Conservation (phyloP, 2,797 vertebrate genomes). For the Chiropotes sagulatus region DNA sequence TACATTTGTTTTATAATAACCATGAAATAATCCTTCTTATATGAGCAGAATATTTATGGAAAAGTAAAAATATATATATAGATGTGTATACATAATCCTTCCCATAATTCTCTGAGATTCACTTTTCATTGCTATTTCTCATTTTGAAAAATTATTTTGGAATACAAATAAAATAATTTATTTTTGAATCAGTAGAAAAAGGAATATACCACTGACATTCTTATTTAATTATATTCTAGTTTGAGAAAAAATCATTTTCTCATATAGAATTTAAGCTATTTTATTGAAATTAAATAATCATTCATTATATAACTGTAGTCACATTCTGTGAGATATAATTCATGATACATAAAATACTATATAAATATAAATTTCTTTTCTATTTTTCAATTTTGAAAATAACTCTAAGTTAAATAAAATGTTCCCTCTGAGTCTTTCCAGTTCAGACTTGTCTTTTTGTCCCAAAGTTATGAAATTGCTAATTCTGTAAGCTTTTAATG, state of each 20-base stretch:
- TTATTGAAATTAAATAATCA: background rate
- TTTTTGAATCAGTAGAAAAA: background rate
- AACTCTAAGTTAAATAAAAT: slow-evolving; percentile 1
- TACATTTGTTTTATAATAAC: background rate
- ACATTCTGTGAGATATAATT: background rate
- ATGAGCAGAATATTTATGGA: too few species aligned
- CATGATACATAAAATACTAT: background rate
- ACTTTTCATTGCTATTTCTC: background rate
- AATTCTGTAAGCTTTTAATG: background rate
- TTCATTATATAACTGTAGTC: background rate
- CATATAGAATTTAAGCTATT: background rate
- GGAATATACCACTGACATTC: background rate
- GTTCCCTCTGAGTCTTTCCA: background rate
- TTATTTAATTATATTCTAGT: background rate
- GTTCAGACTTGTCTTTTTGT: background rate
- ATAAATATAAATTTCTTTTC: background rate
- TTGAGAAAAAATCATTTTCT: background rate
- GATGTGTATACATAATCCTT: background rate
- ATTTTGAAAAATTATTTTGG: background rate
- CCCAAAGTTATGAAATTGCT: background rate
- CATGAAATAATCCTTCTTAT: background rate
- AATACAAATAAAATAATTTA: background rate
- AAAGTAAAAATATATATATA: too few species aligned
- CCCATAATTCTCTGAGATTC: background rate
- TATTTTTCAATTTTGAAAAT: background rate